These are phyloP conservation scores for Lepeophtheirus nordmannii DNA, from an alignment of 2,888 invertebrate species.

Conservation along the genomic window DNA sequence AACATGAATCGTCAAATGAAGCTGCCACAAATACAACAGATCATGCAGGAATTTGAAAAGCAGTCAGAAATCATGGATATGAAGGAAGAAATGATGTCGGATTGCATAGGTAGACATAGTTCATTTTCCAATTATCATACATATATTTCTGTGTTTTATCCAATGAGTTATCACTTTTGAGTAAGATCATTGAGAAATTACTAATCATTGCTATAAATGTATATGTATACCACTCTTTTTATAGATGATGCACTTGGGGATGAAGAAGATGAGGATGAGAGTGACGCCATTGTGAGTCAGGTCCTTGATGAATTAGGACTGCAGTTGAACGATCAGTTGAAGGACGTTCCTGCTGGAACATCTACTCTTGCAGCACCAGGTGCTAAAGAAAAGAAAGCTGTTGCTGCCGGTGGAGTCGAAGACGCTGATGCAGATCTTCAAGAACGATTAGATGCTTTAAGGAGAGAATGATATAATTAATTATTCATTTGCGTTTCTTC, in stretches of 20 bases:
- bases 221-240: background rate
- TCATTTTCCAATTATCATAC: background rate
- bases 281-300: slow-evolving; percentile 85
- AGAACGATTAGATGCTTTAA: slow-evolving; percentile 82
- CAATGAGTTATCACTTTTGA: background rate
- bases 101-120: slow-evolving; percentile 54
- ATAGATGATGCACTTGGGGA: slow-evolving; percentile 94
- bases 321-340: slow-evolving; percentile 79
- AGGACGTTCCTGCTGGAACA: slow-evolving; percentile 60
- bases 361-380: slow-evolving; percentile 40
- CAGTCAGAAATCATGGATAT: slow-evolving; percentile 99
- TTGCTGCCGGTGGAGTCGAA: slow-evolving; percentile 39
- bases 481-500: background rate
- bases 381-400: slow-evolving; percentile 44
- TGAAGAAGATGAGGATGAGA: slow-evolving; percentile 94
- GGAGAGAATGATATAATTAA: slow-evolving; percentile 50
- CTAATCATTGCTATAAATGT: too few species aligned
- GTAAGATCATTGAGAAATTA: too few species aligned
- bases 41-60: slow-evolving; percentile 92
- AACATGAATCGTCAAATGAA: slow-evolving; percentile 94
- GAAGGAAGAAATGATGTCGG: slow-evolving; percentile 99
- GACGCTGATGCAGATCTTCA: slow-evolving; percentile 94
- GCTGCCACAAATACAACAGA: slow-evolving; percentile 95
- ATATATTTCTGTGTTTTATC: background rate
- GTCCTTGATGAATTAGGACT: slow-evolving; percentile 93